Evolutionary conservation across 2,888 invertebrate species (phyloP).

Genomic region (Acleris laterana): DNA sequence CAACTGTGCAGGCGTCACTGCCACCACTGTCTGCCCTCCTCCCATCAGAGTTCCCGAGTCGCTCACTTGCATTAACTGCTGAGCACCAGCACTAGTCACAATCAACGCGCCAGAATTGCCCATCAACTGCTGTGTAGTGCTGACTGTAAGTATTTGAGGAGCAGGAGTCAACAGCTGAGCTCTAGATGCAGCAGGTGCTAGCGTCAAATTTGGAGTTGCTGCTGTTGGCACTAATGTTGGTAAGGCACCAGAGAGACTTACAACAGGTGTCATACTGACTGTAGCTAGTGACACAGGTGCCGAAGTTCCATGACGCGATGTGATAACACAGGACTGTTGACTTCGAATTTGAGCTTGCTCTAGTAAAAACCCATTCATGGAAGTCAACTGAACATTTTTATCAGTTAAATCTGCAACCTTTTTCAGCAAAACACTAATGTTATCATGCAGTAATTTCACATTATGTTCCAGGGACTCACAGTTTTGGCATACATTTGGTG

Average conservation of each 20-base stretch:
- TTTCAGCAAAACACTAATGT: slow-evolving; percentile 76
- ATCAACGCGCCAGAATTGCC: slow-evolving; percentile 78
- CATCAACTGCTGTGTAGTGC: slow-evolving; percentile 77
- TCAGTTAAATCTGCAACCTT: slow-evolving; percentile 76
- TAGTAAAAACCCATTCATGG: slow-evolving; percentile 80
- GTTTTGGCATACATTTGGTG: slow-evolving; percentile 61
- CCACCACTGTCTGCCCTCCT: slow-evolving; percentile 78
- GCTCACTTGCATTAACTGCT: slow-evolving; percentile 81
- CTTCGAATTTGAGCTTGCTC: slow-evolving; percentile 71
- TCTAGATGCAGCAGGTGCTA: slow-evolving; percentile 75
- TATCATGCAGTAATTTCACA: slow-evolving; percentile 76
- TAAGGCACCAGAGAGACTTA: slow-evolving; percentile 73
- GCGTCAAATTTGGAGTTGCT: slow-evolving; percentile 68
- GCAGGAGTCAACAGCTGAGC: slow-evolving; percentile 78
- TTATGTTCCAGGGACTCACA: slow-evolving; percentile 74
- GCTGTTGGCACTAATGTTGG: slow-evolving; percentile 74
- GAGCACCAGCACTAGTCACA: slow-evolving; percentile 79
- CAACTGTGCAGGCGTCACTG: slow-evolving; percentile 75
- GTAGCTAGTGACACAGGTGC: slow-evolving; percentile 78
- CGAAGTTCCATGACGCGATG: slow-evolving; percentile 76
- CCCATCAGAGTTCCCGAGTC: slow-evolving; percentile 80
- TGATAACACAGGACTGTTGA: slow-evolving; percentile 78
- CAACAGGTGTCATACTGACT: slow-evolving; percentile 79
- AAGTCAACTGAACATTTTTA: slow-evolving; percentile 75
- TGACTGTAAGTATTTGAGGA: slow-evolving; percentile 76